A percentile compares a stretch with the other conserved stretches of the same genome.
phyloP scores from a whole-genome alignment of 1,140 invertebrate species.

The Drosophila lini region DNA sequence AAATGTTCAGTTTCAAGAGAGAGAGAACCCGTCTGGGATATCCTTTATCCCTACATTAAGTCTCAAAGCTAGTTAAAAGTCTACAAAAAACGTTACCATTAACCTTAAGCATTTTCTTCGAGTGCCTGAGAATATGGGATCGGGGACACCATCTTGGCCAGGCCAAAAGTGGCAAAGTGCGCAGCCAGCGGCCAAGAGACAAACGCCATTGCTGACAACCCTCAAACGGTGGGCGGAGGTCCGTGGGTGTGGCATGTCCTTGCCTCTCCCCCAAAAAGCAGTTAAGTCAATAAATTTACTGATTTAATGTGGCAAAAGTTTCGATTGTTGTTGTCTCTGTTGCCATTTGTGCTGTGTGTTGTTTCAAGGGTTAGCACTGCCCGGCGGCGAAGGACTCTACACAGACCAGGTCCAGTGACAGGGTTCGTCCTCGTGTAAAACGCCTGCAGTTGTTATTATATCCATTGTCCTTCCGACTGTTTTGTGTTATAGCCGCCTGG shows the following conservation, averaged over 20 bases:
- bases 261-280: slow-evolving; percentile 54
- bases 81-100: not conserved
- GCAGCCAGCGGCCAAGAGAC: slow-evolving; percentile 60
- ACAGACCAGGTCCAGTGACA: slow-evolving; percentile 10
- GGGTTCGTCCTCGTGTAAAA: slow-evolving; percentile 31
- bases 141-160: slow-evolving; percentile 29
- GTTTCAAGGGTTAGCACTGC: slow-evolving; percentile 64
- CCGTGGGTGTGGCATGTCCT: slow-evolving; percentile 40
- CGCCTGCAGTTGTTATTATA: slow-evolving; percentile 51
- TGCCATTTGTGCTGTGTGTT: slow-evolving; percentile 24
- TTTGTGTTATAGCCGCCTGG: slow-evolving; percentile 40
- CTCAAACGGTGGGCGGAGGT: slow-evolving; percentile 19
- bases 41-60: not conserved
- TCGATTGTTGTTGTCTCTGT: slow-evolving; percentile 69
- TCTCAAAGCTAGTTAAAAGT: not conserved
- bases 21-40: too few species aligned
- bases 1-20: not conserved
- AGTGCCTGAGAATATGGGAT: slow-evolving; percentile 13
- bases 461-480: slow-evolving; percentile 41
- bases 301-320: slow-evolving; percentile 83
- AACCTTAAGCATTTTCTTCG: not conserved
- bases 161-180: slow-evolving; percentile 64
- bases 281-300: slow-evolving; percentile 83
- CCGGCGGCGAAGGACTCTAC: slow-evolving; percentile 14
- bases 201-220: slow-evolving; percentile 55